Evolutionary conservation across 2,888 invertebrate genomes (phyloP).

Genomic region (Tuta absoluta): DNA sequence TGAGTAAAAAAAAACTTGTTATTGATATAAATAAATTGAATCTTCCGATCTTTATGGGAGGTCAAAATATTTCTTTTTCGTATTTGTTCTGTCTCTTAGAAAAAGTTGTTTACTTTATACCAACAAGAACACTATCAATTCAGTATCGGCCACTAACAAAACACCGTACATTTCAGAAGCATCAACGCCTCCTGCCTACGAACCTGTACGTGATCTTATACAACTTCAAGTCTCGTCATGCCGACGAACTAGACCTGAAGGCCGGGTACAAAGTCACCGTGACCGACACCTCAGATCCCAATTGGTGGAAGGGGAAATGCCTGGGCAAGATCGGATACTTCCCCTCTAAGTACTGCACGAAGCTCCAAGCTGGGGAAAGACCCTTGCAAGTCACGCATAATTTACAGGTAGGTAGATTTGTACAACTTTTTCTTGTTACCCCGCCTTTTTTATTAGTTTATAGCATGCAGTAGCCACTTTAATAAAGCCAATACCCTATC

Average conservation of each 20-base stretch:
- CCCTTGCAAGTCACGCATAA: slow-evolving; percentile 90
- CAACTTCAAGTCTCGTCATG: slow-evolving; percentile 96
- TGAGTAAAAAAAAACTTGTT: no score
- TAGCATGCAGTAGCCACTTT: no score
- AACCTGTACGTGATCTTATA: slow-evolving; percentile 97
- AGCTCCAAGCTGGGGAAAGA: slow-evolving; percentile 93
- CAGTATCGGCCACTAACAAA: no score
- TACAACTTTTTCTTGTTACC: background rate
- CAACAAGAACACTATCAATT: no score
- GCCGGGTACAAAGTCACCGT: slow-evolving; percentile 95
- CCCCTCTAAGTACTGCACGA: slow-evolving; percentile 96
- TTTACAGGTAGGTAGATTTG: slow-evolving; percentile 58
- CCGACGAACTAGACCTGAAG: slow-evolving; percentile 96
- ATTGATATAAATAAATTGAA: no score
- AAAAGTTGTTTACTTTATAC: no score
- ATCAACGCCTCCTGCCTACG: slow-evolving; percentile 91
- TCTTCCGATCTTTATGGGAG: no score
- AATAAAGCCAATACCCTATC: no score
- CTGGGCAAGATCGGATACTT: slow-evolving; percentile 95
- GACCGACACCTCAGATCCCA: slow-evolving; percentile 95
- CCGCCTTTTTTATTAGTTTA: background rate
- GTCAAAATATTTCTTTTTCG: no score
- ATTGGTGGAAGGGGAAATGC: slow-evolving; percentile 99
- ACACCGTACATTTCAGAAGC: slow-evolving; percentile 81
- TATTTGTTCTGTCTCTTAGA: no score